phyloP scores from a whole-genome alignment of 2,797 vertebrate species.

The Rhinoraja longicauda region DNA sequence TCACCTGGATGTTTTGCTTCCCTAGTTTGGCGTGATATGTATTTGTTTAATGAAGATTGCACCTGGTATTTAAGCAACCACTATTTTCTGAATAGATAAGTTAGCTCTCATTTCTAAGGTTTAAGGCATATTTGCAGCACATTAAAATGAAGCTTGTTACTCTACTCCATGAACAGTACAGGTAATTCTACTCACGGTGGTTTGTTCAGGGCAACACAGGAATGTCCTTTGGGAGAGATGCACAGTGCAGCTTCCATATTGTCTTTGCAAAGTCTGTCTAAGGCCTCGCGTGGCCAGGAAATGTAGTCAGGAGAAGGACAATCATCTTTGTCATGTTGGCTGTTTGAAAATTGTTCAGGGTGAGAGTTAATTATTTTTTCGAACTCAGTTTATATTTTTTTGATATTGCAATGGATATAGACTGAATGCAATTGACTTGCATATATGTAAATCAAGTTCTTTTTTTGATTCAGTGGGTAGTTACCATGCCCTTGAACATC shows the following conservation, averaged over 20 bases:
- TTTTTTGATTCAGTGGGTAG: neutral
- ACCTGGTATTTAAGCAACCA: neutral
- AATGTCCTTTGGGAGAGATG: neutral
- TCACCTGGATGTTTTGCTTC: neutral
- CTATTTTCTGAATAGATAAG: neutral
- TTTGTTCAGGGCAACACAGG: too few species aligned
- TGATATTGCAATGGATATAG: neutral
- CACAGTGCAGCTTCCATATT: constrained; percentile 30
- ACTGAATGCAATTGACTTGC: neutral
- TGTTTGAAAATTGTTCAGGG: constrained; percentile 12
- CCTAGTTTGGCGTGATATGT: neutral
- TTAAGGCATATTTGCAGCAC: neutral
- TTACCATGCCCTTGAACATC: too few species aligned
- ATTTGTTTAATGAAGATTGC: neutral
- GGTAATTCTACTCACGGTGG: neutral
- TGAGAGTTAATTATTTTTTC: neutral
- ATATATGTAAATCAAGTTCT: neutral
- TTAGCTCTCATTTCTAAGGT: constrained; percentile 2
- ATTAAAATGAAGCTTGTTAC: neutral
- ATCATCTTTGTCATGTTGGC: neutral
- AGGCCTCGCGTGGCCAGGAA: neutral
- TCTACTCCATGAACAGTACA: neutral
- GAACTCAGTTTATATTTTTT: neutral
- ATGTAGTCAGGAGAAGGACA: constrained; percentile 20
- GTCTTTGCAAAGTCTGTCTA: neutral